Base-by-base conservation (phyloP, 2,888 invertebrate species). In the Phortica okadai region DNA sequence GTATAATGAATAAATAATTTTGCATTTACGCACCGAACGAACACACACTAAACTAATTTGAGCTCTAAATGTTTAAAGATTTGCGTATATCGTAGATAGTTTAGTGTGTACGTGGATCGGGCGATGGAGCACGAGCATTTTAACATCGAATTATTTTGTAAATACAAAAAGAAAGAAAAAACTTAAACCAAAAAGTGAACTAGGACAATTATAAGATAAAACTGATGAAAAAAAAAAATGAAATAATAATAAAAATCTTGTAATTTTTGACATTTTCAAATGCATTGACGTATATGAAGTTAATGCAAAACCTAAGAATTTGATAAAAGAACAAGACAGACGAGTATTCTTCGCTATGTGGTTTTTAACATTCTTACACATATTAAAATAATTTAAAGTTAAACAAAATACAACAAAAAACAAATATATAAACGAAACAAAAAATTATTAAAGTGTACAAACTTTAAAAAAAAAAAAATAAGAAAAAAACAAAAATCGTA, bases 91-190 rank as follows among this genome's bases (percentile, higher is more conserved):
- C n/a, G n/a, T n/a, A n/a, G 56, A 56, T 56, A 56, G 14, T 56
- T 56, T 2, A 56, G 56, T 16, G 16, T 56, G 56, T 6, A 7
- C 14, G n/a, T 56, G 56, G 4, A 33, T 33, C 2, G 33, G 33
- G 33, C 33, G 33, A 33, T 4, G 33, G 33, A 33, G 33, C 56
- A 56, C 14, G n/a, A 7, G 70, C 70, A 72, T 72, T 72, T 72
- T 56, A 56, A 85, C 85, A 85, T 85, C 85, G 85, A 85, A 85
- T 87, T 83, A 86, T 88, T 88, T 86, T 86, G 85, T 86, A 86
- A 85, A 86, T 85, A 85, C 77, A 77, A 78, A 74, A 77, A 66
- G 44, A 21, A 75, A 73, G 4, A 74, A 25, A 21, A 25, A 76
- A 74, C 75, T 14, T 59, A 50, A 75, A 72, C 33, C 21, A 78